Conservation (phyloP, 2,888 invertebrate species). For the Willowsia nigromaculata region DNA sequence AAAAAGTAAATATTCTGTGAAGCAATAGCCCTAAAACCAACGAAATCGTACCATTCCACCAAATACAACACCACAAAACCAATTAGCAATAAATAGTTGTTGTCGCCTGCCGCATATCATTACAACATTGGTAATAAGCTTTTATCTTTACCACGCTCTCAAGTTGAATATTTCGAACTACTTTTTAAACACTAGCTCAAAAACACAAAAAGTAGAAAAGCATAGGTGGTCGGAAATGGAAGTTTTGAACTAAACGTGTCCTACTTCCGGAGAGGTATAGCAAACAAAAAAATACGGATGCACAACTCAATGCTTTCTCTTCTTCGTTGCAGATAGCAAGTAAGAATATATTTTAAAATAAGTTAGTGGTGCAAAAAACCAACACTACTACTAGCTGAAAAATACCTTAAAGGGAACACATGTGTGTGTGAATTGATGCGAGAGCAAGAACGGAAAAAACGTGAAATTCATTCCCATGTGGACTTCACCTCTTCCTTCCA, state of each 20-base stretch:
- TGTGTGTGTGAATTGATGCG: not conserved
- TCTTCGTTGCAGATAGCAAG: not conserved
- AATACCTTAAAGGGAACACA: conserved; percentile 28
- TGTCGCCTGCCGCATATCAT: not conserved
- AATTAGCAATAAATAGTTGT: conserved; percentile 33
- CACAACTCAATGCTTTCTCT: not conserved
- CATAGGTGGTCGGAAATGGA: conserved; percentile 20
- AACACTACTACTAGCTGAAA: not conserved
- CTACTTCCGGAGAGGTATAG: conserved; percentile 24
- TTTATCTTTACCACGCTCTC: not conserved
- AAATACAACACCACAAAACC: not conserved
- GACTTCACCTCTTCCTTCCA: conserved; percentile 38
- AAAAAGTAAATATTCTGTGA: too few species aligned
- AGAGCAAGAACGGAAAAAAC: conserved; percentile 13
- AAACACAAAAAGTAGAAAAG: not conserved
- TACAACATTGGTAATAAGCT: not conserved
- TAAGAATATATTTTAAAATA: not conserved
- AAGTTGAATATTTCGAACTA: not conserved
- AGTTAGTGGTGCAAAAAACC: not conserved
- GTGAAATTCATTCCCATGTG: conserved; percentile 42
- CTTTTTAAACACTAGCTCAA: not conserved
- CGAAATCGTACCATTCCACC: not conserved
- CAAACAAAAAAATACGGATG: not conserved
- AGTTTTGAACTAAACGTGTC: not conserved
- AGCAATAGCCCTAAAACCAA: too few species aligned